A percentile compares a stretch with the other conserved stretches of the same genome.
Evolutionary conservation across 2,113 vertebrate species (phyloP).

Genomic region (Poecilia latipinna): DNA sequence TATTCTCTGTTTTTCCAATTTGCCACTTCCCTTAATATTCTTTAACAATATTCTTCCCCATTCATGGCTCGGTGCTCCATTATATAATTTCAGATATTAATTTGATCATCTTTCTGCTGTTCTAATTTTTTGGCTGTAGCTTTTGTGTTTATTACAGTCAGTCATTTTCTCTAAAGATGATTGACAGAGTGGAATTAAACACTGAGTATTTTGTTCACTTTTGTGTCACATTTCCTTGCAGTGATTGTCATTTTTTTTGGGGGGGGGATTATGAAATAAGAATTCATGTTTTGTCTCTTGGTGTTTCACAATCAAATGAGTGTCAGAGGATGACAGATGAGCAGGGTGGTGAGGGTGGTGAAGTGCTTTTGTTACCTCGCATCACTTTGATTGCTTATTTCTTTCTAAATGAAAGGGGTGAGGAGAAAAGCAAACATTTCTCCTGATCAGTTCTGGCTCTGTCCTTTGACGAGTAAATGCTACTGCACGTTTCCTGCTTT

Average conservation of each 20-base stretch:
- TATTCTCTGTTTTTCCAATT: no score
- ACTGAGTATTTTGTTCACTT: conserved; percentile 38
- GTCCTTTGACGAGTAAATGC: conserved; percentile 66
- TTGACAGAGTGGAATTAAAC: conserved; percentile 44
- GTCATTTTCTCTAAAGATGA: conserved; percentile 45
- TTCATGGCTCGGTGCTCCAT: conserved; percentile 37
- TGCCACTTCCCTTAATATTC: not conserved
- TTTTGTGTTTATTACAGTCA: conserved; percentile 53
- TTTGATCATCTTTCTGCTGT: conserved; percentile 48
- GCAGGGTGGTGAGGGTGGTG: not conserved
- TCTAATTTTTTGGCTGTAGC: conserved; percentile 36
- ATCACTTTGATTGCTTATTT: conserved; percentile 72
- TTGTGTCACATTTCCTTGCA: conserved; percentile 31
- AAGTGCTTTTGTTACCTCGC: conserved; percentile 56
- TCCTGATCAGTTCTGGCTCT: conserved; percentile 68
- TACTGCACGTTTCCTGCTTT: conserved; percentile 40
- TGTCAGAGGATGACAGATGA: conserved; percentile 30
- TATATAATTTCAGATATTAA: conserved; percentile 63
- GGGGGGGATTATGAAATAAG: conserved; percentile 38
- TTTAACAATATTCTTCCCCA: not conserved
- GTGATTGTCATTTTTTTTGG: conserved; percentile 55
- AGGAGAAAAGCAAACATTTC: conserved; percentile 68
- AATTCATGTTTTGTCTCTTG: conserved; percentile 55
- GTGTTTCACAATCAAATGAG: conserved; percentile 53
- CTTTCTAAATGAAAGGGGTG: conserved; percentile 66